Evolutionary conservation across 2,113 vertebrate species (phyloP), one percentile per base, ranked within the genome.

Genomic region (Tapirus terrestris): DNA sequence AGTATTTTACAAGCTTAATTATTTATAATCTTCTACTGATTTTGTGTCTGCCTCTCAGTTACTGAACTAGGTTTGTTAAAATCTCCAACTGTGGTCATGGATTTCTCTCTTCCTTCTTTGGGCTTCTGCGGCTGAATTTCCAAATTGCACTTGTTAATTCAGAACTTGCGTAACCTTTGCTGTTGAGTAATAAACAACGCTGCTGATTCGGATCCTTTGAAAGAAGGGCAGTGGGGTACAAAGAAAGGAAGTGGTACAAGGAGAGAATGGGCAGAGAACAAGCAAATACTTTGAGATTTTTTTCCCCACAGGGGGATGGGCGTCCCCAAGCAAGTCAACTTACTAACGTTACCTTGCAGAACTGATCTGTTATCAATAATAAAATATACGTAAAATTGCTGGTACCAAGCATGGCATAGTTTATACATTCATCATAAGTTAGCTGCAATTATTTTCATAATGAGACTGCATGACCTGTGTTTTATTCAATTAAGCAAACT

Each of bases 271-370:
- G 48, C 48, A 48, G 48, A 48, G 10, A 11, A 4, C 1, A 2
- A 48, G 3, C 48, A 48, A 48, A 48, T 48, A 48, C 10, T 48
- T 48, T 48, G 8, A 48, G 48, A 36, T 48, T 12, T 27, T 33
- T 0, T 13, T 36, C 48, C 17, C 0, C 0, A 1, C 0, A 0
- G 45, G 75, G 29, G 33, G 9, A 51, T 29, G 17, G 29, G 45
- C 2, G 0, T 7, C 83, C 29, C n/a, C 23, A 7, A 86, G 48
- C 65, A 56, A 70, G 84, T 51, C 9, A 27, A 4, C 45, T 33
- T 12, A 18, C 6, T 77, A 2, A 6, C 6, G 4, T 20, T 29
- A 33, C 29, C 48, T 70, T 56, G 5, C n/a, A 70, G 16, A 20
- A 56, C 65, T 29, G 9, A 53, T 12, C 21, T 29, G 63, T 53